phyloP scores from a whole-genome alignment of 1,140 invertebrate species.

The Drosophila yakuba region DNA sequence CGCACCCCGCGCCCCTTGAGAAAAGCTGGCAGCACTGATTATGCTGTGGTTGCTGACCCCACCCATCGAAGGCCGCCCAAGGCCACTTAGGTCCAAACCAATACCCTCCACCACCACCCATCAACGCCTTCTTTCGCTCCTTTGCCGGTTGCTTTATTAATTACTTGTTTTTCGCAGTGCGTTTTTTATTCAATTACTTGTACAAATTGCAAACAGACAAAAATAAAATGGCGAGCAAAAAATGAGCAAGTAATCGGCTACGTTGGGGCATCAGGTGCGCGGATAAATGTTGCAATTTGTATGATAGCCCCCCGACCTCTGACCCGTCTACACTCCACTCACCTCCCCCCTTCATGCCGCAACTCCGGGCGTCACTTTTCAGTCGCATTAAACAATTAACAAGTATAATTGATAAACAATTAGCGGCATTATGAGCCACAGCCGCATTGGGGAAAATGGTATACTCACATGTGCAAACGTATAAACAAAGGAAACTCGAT shows the following conservation, averaged over 20 bases:
- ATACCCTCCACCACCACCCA: neutral
- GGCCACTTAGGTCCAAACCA: neutral
- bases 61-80: neutral
- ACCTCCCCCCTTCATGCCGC: neutral
- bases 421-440: slow-evolving; percentile 52
- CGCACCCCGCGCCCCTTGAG: too few species aligned
- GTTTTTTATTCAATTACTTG: slow-evolving; percentile 78
- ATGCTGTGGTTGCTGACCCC: slow-evolving; percentile 36
- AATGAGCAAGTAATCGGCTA: slow-evolving; percentile 30
- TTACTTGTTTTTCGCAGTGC: slow-evolving; percentile 58
- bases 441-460: slow-evolving; percentile 20
- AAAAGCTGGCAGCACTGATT: slow-evolving; percentile 5
- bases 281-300: slow-evolving; percentile 50
- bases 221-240: slow-evolving; percentile 11
- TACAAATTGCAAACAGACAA: slow-evolving; percentile 49
- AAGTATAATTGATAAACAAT: slow-evolving; percentile 80
- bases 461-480: neutral
- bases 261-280: slow-evolving; percentile 33
- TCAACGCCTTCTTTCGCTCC: neutral
- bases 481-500: slow-evolving; percentile 16
- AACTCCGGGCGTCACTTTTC: slow-evolving; percentile 49
- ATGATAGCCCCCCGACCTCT: slow-evolving; percentile 7
- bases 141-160: slow-evolving; percentile 58
- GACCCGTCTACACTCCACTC: neutral
- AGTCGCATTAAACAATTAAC: slow-evolving; percentile 75